Conservation (phyloP, 2,113 vertebrate genomes). For the Sinocyclocheilus rhinocerous region DNA sequence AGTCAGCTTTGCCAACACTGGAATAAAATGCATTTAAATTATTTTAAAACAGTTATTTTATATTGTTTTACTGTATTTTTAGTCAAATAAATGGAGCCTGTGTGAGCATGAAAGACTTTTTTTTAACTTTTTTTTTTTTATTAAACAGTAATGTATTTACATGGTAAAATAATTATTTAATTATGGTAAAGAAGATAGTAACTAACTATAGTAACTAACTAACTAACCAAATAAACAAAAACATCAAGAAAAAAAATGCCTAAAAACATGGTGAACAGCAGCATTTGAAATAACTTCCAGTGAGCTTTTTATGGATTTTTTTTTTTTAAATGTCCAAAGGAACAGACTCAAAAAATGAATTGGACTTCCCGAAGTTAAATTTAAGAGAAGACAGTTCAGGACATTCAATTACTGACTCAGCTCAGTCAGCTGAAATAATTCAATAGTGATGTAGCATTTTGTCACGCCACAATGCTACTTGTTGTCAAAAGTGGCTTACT, state of each 20-base stretch:
- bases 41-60: background rate
- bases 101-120: background rate
- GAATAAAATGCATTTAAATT: background rate
- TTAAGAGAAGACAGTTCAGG: background rate
- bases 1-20: background rate
- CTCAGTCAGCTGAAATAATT: constrained; percentile 9
- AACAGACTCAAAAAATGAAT: background rate
- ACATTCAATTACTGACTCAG: background rate
- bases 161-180: background rate
- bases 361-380: background rate
- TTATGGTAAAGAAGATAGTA: background rate
- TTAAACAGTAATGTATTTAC: background rate
- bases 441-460: constrained; percentile 10
- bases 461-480: background rate
- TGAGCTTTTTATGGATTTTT: background rate
- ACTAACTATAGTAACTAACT: background rate
- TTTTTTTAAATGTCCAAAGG: background rate
- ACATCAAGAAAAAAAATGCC: background rate
- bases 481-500: background rate
- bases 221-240: background rate
- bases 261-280: background rate
- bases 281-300: background rate
- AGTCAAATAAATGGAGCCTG: background rate
- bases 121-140: too few relatives aligned
- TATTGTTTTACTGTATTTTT: background rate